Conservation (phyloP, 2,888 invertebrate genomes). For the Leptodirus hochenwartii region DNA sequence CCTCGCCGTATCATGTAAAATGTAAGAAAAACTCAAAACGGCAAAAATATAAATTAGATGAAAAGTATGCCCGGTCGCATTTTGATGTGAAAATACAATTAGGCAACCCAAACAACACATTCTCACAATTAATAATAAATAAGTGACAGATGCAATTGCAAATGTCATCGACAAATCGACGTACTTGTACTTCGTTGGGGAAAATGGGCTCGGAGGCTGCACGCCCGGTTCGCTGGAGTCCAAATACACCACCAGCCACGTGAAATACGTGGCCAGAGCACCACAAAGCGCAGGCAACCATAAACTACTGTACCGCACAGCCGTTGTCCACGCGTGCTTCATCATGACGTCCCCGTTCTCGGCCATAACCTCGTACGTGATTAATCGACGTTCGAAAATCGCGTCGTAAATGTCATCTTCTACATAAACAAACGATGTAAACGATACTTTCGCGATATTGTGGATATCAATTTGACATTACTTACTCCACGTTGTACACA, state of each 20-base stretch:
- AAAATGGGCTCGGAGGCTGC: conserved; percentile 38
- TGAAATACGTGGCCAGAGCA: conserved; percentile 30
- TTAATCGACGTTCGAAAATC: conserved; percentile 19
- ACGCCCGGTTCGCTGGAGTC: conserved; percentile 41
- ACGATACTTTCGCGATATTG: background rate
- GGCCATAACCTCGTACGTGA: conserved; percentile 19
- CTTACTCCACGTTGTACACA: no score
- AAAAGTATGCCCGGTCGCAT: conserved; percentile 23
- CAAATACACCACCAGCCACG: conserved; percentile 39
- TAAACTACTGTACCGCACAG: conserved; percentile 20
- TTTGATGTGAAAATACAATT: conserved; percentile 17
- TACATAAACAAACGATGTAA: conserved; percentile 12
- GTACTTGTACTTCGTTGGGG: conserved; percentile 31
- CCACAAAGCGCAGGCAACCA: conserved; percentile 29
- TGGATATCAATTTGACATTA: conserved; percentile 17
- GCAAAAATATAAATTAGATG: conserved; percentile 32
- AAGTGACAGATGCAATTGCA: conserved; percentile 2
- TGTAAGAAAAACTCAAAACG: conserved; percentile 27
- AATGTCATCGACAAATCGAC: conserved; percentile 3
- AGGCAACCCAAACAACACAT: conserved; percentile 8
- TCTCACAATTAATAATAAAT: no score
- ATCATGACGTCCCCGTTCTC: conserved; percentile 24
- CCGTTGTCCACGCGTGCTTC: conserved; percentile 20
- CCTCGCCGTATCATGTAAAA: conserved; percentile 21
- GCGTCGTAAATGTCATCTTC: conserved; percentile 15